Evolutionary conservation across 2,888 invertebrate genomes (phyloP), one percentile per base, ranked within the genome.

Genomic region (Tetramorium bicarinatum): DNA sequence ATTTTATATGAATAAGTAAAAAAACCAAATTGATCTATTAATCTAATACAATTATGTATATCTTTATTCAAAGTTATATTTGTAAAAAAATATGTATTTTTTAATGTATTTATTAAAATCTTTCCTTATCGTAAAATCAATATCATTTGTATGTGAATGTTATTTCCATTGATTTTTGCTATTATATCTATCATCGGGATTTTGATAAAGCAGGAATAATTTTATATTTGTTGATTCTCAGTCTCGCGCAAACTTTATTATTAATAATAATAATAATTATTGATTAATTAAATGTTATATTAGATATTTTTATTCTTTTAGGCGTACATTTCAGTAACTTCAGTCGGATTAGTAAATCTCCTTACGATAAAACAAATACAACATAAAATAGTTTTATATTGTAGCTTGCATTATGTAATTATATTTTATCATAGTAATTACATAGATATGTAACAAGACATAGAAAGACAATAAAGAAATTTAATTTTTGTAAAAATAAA

Each of bases 151-250:
- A 15, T 47, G 6, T 44, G 15, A 47, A 29, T 49, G 15, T 69
- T 6, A 18, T 2, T 29, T 44, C 13, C 44, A 13, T 18, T 21
- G 18, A 66, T 66, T 44, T 66, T 44, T 15, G 15, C 6, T 44
- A 44, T 44, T 44, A 44, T 49, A 11, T 67, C 11, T n/a, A 11
- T 69, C 7, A 11, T n/a, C 11, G 11, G n/a, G n/a, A 69, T 52
- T 69, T n/a, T 7, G 49, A 49, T 4, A 49, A 69, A n/a, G 80
- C 61, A 29, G 81, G 77, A 66, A 83, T 72, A 49, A 66, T 49
- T 82, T 71, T 87, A 64, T 87, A 82, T 56, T 74, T 61, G 54
- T 87, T 81, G 3, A 38, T 74, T 6, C 71, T 44, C 3, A 81
- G 79, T 56, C 81, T 85, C 0, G 15, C 54, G 15, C 29, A 61